Evolutionary conservation across 2,113 vertebrate species (phyloP), one percentile per base, ranked within the genome.

Genomic region (Poeciliopsis retropinna): DNA sequence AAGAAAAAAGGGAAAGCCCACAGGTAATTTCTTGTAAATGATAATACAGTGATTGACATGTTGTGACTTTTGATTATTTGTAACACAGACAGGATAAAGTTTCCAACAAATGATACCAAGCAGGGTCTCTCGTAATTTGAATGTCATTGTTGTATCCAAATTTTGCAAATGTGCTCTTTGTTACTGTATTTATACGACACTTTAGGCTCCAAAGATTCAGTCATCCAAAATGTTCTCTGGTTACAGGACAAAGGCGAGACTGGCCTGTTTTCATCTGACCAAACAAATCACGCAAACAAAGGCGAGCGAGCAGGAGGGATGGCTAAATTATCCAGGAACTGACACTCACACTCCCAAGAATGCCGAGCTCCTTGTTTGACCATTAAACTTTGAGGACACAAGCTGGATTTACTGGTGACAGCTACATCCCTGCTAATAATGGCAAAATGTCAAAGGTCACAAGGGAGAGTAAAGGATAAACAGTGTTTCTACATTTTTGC

Each of bases 281-380:
- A 81, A 81, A 87, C 86, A 84, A 61, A 64, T 77, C 70, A 65
- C 19, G 0, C 66, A 73, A 61, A 90, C 84, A 88, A 85, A 83
- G 82, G 67, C 44, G 5, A 32, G 72, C 60, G 73, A 81, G 79
- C 86, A 57, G 85, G 41, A 60, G 41, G 80, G 72, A 44, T 70
- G 72, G 80, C 79, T 79, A 79, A 84, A 76, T 82, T 66, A 71
- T 80, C 85, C 75, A 54, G 67, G 75, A 72, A 65, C 73, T 28
- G 69, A 85, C 77, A 85, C 73, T 76, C 67, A 79, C 82, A 60
- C 78, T 82, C 67, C 73, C 73, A 85, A 69, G 82, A 90, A 89
- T 83, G 76, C 60, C 51, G 34, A 30, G 25, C 47, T 72, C 19
- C 80, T 85, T 76, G 78, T 86, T 82, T 81, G 70, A 19, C 13